These are phyloP conservation scores for Muscicapa adusta DNA, from an alignment of 2,113 vertebrate genomes.

Conservation along the genomic window DNA sequence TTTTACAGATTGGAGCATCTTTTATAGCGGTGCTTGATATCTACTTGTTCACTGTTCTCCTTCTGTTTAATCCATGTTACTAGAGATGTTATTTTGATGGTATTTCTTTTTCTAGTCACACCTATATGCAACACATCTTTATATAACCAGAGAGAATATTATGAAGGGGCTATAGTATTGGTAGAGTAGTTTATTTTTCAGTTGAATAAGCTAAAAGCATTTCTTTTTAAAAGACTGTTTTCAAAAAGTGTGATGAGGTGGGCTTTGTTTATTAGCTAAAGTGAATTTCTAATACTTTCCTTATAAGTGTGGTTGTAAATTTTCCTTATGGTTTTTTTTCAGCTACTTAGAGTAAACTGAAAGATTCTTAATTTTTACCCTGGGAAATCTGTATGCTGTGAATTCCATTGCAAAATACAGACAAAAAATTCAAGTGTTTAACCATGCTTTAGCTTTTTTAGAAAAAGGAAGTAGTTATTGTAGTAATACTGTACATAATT, in stretches of 20 bases:
- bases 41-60: not conserved
- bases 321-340: not conserved
- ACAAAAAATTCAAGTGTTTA: not conserved
- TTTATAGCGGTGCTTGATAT: not conserved
- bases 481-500: not conserved
- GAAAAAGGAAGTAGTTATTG: fast-evolving
- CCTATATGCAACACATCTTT: not conserved
- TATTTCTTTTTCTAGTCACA: not conserved
- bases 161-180: not conserved
- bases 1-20: not conserved
- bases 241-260: not conserved
- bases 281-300: not conserved
- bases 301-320: not conserved
- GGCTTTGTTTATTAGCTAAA: not conserved
- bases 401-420: not conserved
- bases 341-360: not conserved
- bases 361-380: not conserved
- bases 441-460: not conserved
- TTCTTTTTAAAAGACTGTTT: not conserved
- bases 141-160: not conserved
- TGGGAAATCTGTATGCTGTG: not conserved
- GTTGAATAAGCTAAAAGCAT: not conserved
- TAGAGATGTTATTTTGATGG: not conserved
- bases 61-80: not conserved
- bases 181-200: not conserved